Conservation (phyloP, 2,113 vertebrate species). For the Hemiscyllium ocellatum region DNA sequence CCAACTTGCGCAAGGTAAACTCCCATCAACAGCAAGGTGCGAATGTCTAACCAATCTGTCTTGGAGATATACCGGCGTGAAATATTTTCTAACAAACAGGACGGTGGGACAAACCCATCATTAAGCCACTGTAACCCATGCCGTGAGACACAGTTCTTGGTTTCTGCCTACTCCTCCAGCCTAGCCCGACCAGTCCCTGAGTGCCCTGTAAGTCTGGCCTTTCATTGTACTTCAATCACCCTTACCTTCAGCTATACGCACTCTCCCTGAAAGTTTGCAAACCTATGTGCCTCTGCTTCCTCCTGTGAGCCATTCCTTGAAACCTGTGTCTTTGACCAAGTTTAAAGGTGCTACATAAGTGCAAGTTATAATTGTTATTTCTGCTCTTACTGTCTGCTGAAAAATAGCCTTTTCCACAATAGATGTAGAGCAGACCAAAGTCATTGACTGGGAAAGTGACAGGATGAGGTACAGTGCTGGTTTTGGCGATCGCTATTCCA, state of each 20-base stretch:
- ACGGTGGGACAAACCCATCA: background rate
- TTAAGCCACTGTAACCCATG: background rate
- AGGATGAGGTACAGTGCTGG: background rate
- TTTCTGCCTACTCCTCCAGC: no score
- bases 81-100: background rate
- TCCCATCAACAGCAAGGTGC: background rate
- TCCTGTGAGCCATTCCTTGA: background rate
- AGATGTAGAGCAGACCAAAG: background rate
- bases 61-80: background rate
- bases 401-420: background rate
- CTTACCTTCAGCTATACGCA: no score
- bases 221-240: no score
- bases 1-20: background rate
- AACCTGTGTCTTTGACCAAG: background rate
- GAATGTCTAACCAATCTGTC: background rate
- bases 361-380: background rate
- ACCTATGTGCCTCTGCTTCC: background rate
- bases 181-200: no score
- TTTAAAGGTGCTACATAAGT: background rate
- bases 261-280: background rate
- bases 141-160: no score
- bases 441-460: background rate
- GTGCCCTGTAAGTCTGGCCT: no score
- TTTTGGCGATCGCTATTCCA: background rate
- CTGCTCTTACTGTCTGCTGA: background rate